A percentile compares a stretch with the other conserved stretches of the same genome.
Conservation (phyloP, 1,140 invertebrate species). For the Schlechtendalia chinensis region DNA sequence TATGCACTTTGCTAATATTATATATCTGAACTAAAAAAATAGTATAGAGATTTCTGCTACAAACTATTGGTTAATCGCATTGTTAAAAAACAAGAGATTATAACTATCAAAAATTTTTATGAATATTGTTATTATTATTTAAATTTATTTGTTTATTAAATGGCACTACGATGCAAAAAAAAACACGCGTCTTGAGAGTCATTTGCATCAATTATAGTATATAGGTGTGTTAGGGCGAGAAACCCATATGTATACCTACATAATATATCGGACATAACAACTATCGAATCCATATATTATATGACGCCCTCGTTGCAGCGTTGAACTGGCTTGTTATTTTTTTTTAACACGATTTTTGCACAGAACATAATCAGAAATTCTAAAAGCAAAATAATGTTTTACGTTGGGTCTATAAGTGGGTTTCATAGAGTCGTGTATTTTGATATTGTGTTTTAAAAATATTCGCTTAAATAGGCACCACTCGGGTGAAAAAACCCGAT, state of each 20-base stretch:
- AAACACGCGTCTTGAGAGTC: background rate
- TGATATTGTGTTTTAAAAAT: conserved; percentile 32
- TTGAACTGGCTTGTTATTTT: background rate
- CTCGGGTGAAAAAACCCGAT: conserved; percentile 26
- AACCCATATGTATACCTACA: background rate
- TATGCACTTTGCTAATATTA: no score
- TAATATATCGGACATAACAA: background rate
- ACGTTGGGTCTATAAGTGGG: background rate
- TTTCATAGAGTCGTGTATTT: background rate
- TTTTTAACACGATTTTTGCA: background rate
- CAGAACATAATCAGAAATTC: background rate
- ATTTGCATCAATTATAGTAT: background rate
- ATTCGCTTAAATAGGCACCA: conserved; percentile 29
- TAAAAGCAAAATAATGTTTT: conserved; percentile 30
- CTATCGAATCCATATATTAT: background rate
- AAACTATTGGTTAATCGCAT: no score
- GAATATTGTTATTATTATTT: no score
- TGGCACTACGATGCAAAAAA: background rate
- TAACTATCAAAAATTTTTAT: no score
- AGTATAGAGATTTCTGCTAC: no score
- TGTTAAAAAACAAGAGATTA: no score
- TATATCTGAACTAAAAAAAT: no score
- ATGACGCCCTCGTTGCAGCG: background rate
- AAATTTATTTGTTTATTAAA: no score
- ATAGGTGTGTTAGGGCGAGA: background rate